Conservation (phyloP, 2,797 vertebrate species). For the Chiropotes sagulatus region DNA sequence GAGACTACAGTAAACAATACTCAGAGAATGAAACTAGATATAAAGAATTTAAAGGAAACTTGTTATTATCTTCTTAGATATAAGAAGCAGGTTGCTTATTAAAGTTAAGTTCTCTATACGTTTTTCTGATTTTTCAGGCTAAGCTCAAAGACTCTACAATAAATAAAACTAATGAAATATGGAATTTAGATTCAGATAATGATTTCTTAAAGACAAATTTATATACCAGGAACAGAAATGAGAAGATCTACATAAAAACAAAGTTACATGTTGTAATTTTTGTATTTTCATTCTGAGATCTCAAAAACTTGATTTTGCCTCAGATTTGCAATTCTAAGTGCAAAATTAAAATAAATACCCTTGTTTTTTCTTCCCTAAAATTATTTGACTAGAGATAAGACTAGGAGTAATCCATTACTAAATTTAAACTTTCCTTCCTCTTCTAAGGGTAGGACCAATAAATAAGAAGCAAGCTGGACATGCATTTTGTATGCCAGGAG, state of each 20-base stretch:
- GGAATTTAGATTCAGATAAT: background rate
- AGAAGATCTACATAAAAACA: background rate
- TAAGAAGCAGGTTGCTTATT: background rate
- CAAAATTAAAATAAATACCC: constrained; percentile 43
- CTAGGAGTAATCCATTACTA: background rate
- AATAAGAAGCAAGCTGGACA: background rate
- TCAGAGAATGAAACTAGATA: background rate
- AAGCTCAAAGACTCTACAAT: background rate
- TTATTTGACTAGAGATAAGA: background rate
- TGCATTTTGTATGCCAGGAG: background rate
- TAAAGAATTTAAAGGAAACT: background rate
- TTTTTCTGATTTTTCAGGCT: constrained; percentile 5
- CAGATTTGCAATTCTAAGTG: background rate
- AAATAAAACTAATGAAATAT: background rate
- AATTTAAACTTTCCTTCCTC: constrained; percentile 12
- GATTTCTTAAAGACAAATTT: constrained; percentile 39
- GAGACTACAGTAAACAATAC: background rate
- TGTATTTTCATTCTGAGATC: background rate
- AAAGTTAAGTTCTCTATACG: background rate
- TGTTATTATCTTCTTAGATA: background rate
- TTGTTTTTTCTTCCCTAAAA: background rate
- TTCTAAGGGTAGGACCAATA: background rate
- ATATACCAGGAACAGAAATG: constrained; percentile 11
- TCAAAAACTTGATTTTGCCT: background rate
- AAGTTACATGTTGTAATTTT: background rate